Conservation (phyloP, 2,797 vertebrate genomes). For the Sciurus carolinensis region DNA sequence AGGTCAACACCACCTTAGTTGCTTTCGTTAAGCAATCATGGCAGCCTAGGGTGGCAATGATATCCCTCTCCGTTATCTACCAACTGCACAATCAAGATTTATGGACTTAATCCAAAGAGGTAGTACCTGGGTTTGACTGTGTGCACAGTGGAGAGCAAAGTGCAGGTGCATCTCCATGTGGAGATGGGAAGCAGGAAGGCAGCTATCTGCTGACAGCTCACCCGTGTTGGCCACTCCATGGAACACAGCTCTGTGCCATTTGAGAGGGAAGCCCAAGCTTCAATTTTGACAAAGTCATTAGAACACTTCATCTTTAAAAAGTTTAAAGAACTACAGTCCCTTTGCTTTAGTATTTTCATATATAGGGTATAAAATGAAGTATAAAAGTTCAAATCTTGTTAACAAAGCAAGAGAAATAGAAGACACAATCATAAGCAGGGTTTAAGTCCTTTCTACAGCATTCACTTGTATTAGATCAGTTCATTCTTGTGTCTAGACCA, state of each 20-base stretch:
- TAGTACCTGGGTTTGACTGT: background rate
- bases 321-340: background rate
- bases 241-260: background rate
- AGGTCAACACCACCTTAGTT: background rate
- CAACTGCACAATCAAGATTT: background rate
- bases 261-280: background rate
- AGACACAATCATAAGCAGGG: background rate
- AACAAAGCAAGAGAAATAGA: background rate
- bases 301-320: background rate
- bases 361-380: background rate
- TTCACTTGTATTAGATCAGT: background rate
- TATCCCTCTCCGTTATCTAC: background rate
- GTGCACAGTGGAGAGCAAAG: rapidly evolving
- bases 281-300: background rate
- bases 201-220: background rate
- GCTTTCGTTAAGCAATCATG: background rate
- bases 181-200: background rate
- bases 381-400: background rate
- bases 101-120: background rate
- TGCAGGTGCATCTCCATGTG: background rate
- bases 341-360: constrained; percentile 4
- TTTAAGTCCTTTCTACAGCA: background rate
- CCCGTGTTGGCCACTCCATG: rapidly evolving
- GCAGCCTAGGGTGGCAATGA: rapidly evolving
- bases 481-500: background rate